phyloP scores from a whole-genome alignment of 1,140 invertebrate species.

The Nebria ingens region DNA sequence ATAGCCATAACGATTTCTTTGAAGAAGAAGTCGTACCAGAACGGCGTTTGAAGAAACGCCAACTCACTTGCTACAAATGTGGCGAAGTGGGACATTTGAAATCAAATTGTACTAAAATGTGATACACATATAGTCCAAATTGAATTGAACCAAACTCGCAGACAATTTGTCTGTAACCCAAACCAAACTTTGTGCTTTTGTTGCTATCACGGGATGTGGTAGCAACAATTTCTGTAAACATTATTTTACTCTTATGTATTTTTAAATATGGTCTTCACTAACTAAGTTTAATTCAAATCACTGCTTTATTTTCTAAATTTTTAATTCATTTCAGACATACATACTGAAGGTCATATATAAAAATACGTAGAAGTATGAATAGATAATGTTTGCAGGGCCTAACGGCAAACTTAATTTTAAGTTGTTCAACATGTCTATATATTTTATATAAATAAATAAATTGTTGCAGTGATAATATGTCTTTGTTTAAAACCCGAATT shows the following conservation, averaged over 20 bases:
- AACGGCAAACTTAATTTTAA: background rate
- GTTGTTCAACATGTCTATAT: background rate
- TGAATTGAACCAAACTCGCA: constrained; percentile 10
- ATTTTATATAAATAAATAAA: background rate
- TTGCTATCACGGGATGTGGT: background rate
- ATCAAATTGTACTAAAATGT: constrained; percentile 8
- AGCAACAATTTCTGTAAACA: background rate
- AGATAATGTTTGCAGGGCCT: background rate
- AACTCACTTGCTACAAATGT: background rate
- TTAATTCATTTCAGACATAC: too few species aligned
- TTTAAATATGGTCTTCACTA: too few species aligned
- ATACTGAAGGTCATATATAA: background rate
- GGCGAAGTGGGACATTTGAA: background rate
- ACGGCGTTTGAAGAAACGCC: background rate
- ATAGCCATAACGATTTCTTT: background rate
- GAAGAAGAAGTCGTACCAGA: background rate
- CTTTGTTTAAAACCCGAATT: background rate
- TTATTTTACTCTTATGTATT: background rate
- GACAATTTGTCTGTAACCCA: constrained; percentile 1
- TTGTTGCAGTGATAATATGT: background rate
- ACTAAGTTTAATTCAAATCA: too few species aligned
- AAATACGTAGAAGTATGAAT: background rate
- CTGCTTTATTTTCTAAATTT: too few species aligned
- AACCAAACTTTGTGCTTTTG: background rate
- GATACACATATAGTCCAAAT: background rate